Evolutionary conservation across 2,113 vertebrate species (phyloP), one percentile per base, ranked within the genome.

Genomic region (Nerophis ophidion): DNA sequence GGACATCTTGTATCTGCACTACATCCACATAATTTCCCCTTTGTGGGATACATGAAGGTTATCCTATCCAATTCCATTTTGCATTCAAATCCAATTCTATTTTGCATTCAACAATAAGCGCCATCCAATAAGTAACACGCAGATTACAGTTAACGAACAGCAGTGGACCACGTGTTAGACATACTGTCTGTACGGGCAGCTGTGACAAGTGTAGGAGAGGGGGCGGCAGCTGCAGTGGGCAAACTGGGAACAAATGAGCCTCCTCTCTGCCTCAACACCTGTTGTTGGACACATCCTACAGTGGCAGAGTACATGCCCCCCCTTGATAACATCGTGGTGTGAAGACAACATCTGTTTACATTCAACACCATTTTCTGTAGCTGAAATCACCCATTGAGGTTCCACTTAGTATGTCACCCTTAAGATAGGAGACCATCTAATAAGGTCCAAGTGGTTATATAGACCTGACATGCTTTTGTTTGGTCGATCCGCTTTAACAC

Each of bases 401-500:
- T 61, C 1, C 6, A 6, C 42, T 16, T 26, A 8, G 15, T 55
- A 19, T 17, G 15, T 8, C 36, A 61, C 45, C 7, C 58, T 48
- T 63, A 57, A 66, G 57, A 68, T 60, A 36, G 46, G 55, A 64
- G 53, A 42, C 42, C 57, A 59, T 71, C 60, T 59, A 61, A 26
- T 26, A 26, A 77, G 56, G 60, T 75, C 16, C 50, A 69, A 71
- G 48, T 70, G 68, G 65, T 65, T 53, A 61, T 71, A 76, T 46
- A 71, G 62, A 72, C 72, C 71, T 75, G 79, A 80, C 75, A 69
- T 61, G 73, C 80, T 68, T 86, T 85, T 86, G 82, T 87, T 76
- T 76, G 15, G 56, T 63, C 69, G 65, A 75, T 77, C 75, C 65
- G 73, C 75, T 66, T 67, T 71, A 63, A 71, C 70, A 58, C 33